A percentile compares a stretch with the other conserved stretches of the same genome.
Evolutionary conservation across 2,113 vertebrate species (phyloP).

Genomic region (Oxygymnocypris stewartii): DNA sequence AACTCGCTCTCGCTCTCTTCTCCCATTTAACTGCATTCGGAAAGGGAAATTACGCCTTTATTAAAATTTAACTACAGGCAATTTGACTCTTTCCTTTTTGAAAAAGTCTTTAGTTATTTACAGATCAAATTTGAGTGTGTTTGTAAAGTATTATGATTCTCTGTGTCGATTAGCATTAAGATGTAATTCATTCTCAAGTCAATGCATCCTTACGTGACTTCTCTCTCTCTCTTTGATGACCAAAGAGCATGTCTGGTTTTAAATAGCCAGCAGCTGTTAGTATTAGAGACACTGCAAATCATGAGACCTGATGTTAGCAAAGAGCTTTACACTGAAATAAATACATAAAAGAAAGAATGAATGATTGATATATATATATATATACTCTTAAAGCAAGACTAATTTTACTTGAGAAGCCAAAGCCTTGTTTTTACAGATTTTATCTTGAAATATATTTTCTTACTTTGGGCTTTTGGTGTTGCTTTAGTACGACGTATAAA

Average conservation of each 20-base stretch:
- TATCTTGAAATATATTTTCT: too few relatives aligned
- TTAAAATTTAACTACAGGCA: conserved; percentile 79
- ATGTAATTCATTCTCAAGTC: not conserved
- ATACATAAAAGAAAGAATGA: too few relatives aligned
- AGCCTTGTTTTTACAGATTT: too few relatives aligned
- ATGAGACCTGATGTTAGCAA: not conserved
- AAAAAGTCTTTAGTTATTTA: conserved; percentile 59
- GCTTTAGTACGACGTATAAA: too few relatives aligned
- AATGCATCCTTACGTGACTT: not conserved
- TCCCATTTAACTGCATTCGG: conserved; percentile 63
- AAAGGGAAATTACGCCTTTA: conserved; percentile 72
- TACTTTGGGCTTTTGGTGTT: too few relatives aligned
- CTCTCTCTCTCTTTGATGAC: not conserved
- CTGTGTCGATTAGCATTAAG: conserved; percentile 35
- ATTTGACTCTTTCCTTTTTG: conserved; percentile 65
- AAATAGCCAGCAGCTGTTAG: not conserved
- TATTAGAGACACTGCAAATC: not conserved
- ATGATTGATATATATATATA: too few relatives aligned
- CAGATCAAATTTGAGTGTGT: conserved; percentile 59
- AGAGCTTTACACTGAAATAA: too few relatives aligned
- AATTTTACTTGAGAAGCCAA: too few relatives aligned
- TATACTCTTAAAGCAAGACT: too few relatives aligned
- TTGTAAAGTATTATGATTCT: conserved; percentile 33
- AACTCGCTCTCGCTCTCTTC: conserved; percentile 58
- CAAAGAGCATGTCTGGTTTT: too few relatives aligned